These are phyloP conservation scores for Dicroscelio sp. DNA, from an alignment of 2,888 invertebrate genomes.

Conservation along the genomic window DNA sequence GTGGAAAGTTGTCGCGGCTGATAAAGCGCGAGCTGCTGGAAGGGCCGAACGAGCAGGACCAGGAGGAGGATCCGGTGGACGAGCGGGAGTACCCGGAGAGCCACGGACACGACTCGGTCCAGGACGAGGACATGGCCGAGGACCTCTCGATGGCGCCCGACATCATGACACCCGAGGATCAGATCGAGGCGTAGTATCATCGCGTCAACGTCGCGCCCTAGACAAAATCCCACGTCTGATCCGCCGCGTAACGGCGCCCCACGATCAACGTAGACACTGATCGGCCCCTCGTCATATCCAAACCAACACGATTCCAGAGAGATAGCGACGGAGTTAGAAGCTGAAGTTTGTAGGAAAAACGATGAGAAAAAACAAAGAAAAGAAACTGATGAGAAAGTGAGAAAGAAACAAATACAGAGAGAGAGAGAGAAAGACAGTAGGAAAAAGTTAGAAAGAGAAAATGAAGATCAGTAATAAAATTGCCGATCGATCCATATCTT, in stretches of 20 bases:
- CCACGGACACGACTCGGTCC: constrained; percentile 90
- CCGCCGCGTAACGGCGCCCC: neutral
- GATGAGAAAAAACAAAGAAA: neutral
- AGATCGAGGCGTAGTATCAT: constrained; percentile 91
- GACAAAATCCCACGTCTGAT: constrained; percentile 16
- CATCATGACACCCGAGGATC: constrained; percentile 90
- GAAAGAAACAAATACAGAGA: constrained; percentile 23
- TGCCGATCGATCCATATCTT: constrained; percentile 91
- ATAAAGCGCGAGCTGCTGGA: constrained; percentile 91
- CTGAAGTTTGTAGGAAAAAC: neutral
- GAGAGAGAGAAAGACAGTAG: constrained; percentile 13
- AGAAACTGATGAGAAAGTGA: constrained; percentile 33
- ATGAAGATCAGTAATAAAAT: constrained; percentile 72
- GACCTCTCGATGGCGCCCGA: constrained; percentile 91
- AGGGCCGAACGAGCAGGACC: constrained; percentile 89
- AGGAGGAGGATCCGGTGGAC: constrained; percentile 89
- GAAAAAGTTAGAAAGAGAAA: constrained; percentile 24
- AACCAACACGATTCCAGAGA: constrained; percentile 43
- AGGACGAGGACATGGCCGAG: constrained; percentile 91
- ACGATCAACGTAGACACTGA: constrained; percentile 2
- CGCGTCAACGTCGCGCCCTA: constrained; percentile 19
- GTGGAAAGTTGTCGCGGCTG: constrained; percentile 90
- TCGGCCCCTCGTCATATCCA: constrained; percentile 83
- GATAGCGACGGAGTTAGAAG: neutral
- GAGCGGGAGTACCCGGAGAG: constrained; percentile 90